phyloP scores from a whole-genome alignment of 2,797 vertebrate genomes.

The Syngnathus rostellatus region DNA sequence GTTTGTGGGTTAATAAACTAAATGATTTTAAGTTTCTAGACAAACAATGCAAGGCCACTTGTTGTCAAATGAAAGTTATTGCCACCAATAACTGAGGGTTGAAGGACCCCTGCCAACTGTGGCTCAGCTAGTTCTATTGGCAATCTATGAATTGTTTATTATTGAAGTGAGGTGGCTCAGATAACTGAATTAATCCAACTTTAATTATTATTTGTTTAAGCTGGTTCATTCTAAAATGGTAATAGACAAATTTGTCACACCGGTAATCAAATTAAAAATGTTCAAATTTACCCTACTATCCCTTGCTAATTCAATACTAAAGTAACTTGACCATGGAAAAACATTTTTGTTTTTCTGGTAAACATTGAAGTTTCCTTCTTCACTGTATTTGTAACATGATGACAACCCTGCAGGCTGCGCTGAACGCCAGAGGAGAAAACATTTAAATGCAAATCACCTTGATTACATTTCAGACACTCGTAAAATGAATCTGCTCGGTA shows the following conservation, averaged over 20 bases:
- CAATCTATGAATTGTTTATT: background rate
- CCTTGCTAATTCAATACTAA: no score
- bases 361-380: background rate
- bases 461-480: conserved; percentile 30
- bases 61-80: background rate
- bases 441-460: conserved; percentile 57
- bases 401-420: conserved; percentile 21
- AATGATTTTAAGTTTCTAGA: background rate
- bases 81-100: background rate
- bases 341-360: background rate
- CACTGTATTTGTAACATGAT: background rate
- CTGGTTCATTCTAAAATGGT: no score
- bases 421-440: conserved; percentile 23
- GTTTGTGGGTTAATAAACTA: background rate
- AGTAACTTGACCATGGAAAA: background rate
- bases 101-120: background rate
- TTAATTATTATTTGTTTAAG: no score
- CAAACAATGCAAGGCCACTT: background rate
- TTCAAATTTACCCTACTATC: no score
- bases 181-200: no score
- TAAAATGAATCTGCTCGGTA: conserved; percentile 23
- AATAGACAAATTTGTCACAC: no score
- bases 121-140: background rate
- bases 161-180: no score
- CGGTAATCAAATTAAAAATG: no score